Evolutionary conservation across 2,113 vertebrate species (phyloP).

Genomic region (Toxotes chatareus): DNA sequence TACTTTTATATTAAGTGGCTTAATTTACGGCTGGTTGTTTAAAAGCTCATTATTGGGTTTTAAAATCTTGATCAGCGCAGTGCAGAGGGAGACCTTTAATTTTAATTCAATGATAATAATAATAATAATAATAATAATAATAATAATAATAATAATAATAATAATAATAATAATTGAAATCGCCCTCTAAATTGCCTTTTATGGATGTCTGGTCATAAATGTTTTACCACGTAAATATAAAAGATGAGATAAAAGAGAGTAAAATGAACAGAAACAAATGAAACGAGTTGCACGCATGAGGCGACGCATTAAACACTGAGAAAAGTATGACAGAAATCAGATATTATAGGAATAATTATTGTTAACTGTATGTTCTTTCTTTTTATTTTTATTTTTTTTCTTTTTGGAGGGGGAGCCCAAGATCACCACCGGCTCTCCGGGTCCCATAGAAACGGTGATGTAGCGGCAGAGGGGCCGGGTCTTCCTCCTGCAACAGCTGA

Average conservation of each 20-base stretch:
- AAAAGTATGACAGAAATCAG: too few relatives aligned
- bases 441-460: slow-evolving; percentile 68
- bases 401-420: too few relatives aligned
- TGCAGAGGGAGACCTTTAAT: too few relatives aligned
- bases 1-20: too few relatives aligned
- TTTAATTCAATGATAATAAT: too few relatives aligned
- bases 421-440: slow-evolving; percentile 55
- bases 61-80: not conserved
- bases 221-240: not conserved
- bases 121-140: too few relatives aligned
- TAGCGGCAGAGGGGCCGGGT: slow-evolving; percentile 61
- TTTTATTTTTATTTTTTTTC: too few relatives aligned
- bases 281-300: too few relatives aligned
- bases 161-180: not conserved
- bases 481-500: slow-evolving; percentile 80
- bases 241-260: not conserved
- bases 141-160: too few relatives aligned
- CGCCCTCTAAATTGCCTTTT: not conserved
- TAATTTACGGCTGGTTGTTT: not conserved
- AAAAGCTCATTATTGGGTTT: not conserved
- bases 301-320: too few relatives aligned
- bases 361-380: too few relatives aligned
- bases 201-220: not conserved
- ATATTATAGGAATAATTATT: too few relatives aligned
- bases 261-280: not conserved